phyloP scores from a whole-genome alignment of 2,113 vertebrate species.

The Mus pahari region DNA sequence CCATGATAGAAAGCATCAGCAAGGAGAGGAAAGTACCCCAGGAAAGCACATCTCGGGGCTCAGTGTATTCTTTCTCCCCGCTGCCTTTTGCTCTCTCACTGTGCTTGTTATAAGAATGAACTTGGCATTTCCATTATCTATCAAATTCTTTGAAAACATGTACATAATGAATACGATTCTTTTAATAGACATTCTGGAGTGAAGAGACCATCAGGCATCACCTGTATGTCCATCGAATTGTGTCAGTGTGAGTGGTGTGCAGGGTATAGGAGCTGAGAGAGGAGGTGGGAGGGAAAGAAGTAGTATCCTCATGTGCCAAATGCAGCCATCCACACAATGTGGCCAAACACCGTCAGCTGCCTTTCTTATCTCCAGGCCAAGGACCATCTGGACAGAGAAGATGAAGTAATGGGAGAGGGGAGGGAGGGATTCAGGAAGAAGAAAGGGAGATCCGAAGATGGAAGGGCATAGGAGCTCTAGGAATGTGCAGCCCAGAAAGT shows the following conservation, averaged over 20 bases:
- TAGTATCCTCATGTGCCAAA: not conserved
- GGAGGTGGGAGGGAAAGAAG: not conserved
- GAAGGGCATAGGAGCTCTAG: not conserved
- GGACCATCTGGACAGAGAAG: not conserved
- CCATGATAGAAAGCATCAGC: not conserved
- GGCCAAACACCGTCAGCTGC: not conserved
- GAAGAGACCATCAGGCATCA: not conserved
- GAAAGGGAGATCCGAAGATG: not conserved
- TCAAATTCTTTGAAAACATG: not conserved
- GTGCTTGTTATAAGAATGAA: not conserved
- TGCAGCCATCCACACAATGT: not conserved
- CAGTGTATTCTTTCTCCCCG: not conserved
- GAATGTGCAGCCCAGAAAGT: not conserved
- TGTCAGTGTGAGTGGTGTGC: too few species aligned
- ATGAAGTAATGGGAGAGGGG: not conserved
- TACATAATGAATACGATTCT: not conserved
- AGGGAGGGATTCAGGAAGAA: not conserved
- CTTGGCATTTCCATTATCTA: not conserved
- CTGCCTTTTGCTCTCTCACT: too few species aligned
- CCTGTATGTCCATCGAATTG: too few species aligned
- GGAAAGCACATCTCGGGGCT: not conserved
- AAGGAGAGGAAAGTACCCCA: not conserved
- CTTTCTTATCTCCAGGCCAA: slow-evolving; percentile 15
- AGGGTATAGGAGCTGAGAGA: not conserved
- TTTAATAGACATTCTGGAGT: not conserved